These are phyloP conservation scores for Acronicta leporina DNA, from an alignment of 2,888 invertebrate species.

Conservation along the genomic window DNA sequence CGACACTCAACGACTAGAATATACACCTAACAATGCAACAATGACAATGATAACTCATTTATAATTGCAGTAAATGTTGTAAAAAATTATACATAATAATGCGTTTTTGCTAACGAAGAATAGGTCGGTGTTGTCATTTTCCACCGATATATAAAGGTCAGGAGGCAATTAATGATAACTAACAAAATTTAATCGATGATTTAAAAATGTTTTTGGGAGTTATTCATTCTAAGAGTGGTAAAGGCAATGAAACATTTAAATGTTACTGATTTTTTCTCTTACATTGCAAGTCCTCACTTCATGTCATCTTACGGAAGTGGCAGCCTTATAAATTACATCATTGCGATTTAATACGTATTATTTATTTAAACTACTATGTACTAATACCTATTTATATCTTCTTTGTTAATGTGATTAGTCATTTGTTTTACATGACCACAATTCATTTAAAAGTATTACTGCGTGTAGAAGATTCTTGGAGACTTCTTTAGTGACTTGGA, in stretches of 20 bases:
- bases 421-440: conserved; percentile 1
- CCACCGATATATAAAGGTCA: conserved; percentile 24
- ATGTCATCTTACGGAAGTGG: conserved; percentile 16
- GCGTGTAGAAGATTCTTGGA: too few species aligned
- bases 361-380: conserved; percentile 10
- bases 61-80: conserved; percentile 27
- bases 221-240: conserved; percentile 23
- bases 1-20: conserved; percentile 5
- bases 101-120: conserved; percentile 19
- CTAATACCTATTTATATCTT: conserved; percentile 22
- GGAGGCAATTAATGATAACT: conserved; percentile 13
- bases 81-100: conserved; percentile 10
- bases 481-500: too few species aligned
- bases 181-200: conserved; percentile 29
- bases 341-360: conserved; percentile 30
- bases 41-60: conserved; percentile 31
- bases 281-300: neutral
- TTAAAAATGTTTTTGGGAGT: conserved; percentile 9
- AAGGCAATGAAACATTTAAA: conserved; percentile 12
- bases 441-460: too few species aligned
- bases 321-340: conserved; percentile 13
- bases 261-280: conserved; percentile 11
- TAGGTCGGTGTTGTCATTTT: conserved; percentile 26
- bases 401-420: conserved; percentile 24
- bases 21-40: conserved; percentile 23